Conservation (phyloP, 2,797 vertebrate species). For the Xiphorhynchus erythropygius region DNA sequence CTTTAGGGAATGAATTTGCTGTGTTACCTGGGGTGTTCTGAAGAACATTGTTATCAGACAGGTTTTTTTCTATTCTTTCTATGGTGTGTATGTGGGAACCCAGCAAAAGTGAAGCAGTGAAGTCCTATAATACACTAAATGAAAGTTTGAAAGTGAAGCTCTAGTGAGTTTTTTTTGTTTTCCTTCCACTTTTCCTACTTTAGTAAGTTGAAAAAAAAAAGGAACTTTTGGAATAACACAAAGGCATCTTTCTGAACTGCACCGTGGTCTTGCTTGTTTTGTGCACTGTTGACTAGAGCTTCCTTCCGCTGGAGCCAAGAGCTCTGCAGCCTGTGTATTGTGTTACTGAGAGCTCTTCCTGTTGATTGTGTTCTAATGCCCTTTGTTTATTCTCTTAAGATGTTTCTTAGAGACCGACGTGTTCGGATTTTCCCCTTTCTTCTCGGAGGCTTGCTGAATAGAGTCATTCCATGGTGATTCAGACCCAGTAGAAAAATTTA, state of each 20-base stretch:
- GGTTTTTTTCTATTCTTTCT: neutral
- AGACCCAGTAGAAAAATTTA: neutral
- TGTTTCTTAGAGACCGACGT: constrained; percentile 63
- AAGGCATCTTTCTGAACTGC: neutral
- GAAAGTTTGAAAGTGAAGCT: neutral
- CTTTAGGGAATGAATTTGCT: neutral
- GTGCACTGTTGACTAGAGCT: constrained; percentile 33
- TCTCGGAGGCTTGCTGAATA: neutral
- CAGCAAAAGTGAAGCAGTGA: neutral
- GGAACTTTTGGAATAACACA: neutral
- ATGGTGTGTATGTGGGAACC: rapidly evolving
- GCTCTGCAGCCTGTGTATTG: constrained; percentile 59
- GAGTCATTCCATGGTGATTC: neutral
- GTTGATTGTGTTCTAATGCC: constrained; percentile 74
- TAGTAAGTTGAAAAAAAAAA: neutral
- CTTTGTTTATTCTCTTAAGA: constrained; percentile 74
- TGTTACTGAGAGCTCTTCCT: constrained; percentile 70
- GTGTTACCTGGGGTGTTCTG: neutral
- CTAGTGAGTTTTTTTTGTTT: neutral
- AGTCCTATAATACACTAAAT: neutral
- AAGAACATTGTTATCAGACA: neutral
- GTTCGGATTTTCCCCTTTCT: neutral
- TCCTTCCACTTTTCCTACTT: neutral
- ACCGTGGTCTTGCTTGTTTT: neutral
- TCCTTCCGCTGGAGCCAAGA: constrained; percentile 49